Base-by-base conservation (phyloP, 2,113 vertebrate species). In the Labeo rohita region DNA sequence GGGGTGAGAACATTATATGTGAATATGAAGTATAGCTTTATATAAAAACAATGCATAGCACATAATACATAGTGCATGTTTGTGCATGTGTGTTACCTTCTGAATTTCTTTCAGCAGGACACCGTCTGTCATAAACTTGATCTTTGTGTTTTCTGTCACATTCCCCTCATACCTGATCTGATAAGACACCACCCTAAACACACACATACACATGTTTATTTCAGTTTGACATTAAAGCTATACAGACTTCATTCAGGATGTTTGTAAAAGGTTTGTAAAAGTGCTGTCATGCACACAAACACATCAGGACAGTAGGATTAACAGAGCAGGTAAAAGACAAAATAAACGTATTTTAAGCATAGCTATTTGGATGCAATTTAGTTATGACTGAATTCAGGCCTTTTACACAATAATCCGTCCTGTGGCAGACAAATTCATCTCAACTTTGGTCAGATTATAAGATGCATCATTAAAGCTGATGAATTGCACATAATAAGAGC, bases 91-190 rank as follows among this genome's bases (percentile, higher is more conserved):
- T 15, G 7, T 34, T 16, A 98, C 98, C 96, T 95, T 98, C 93
- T 99, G 98, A 85, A 99, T 95, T 91, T 99, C 98, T 87, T 98
- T 99, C 83, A 99, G 93, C 54, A 56, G 54, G 16, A 56, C 54
- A 16, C 54, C 54, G 16, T 56, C 54, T 56, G 98, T 99, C 98
- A 99, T 98, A 93, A 99, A 99, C 93, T 99, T 99, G 90, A 99
- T 96, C 83, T 94, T 97, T 0, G 98, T 99, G 39, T 99, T 96
- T 0, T 94, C 91, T 0, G 97, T 97, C 72, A 97, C 95, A 0
- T 99, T 99, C 36, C 98, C 98, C 83, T 99, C 98, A 0, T 97
- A 99, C 3, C 98, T 96, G 89, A 99, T 99, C 86, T 99, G 98
- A 81, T 99, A 99, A 0, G 98, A 99, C 92, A 99, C 96, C 11